These are phyloP conservation scores for Heliconius charithonia DNA, from an alignment of 2,888 invertebrate genomes.

Conservation along the genomic window DNA sequence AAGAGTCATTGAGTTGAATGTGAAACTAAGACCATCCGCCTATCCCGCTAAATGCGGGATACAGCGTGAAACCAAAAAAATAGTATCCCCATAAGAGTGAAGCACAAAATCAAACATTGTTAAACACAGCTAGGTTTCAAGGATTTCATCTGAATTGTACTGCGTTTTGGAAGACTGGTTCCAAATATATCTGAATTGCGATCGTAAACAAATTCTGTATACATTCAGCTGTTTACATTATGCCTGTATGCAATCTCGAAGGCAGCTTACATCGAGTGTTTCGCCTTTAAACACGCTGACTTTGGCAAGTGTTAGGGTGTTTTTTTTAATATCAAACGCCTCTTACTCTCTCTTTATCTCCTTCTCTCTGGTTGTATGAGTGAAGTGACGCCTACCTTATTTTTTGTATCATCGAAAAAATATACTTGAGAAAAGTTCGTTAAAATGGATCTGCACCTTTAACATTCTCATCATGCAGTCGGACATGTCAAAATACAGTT, in stretches of 20 bases:
- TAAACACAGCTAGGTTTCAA: conserved; percentile 15
- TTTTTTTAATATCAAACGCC: background rate
- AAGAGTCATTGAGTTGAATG: too few species aligned
- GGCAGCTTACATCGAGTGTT: conserved; percentile 57
- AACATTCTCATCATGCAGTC: too few species aligned
- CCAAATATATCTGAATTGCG: conserved; percentile 34
- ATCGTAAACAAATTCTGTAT: conserved; percentile 47
- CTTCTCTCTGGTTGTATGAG: too few species aligned
- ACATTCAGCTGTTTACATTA: conserved; percentile 62
- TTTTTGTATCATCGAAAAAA: too few species aligned
- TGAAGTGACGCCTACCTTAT: too few species aligned
- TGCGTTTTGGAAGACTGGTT: conserved; percentile 19
- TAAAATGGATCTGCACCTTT: too few species aligned
- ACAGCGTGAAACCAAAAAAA: background rate
- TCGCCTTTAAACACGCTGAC: conserved; percentile 16
- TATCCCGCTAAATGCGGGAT: background rate
- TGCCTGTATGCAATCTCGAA: conserved; percentile 59
- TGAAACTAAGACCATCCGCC: background rate
- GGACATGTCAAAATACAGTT: too few species aligned
- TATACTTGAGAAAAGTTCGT: too few species aligned
- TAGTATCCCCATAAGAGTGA: background rate
- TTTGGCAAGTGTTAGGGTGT: conserved; percentile 10
- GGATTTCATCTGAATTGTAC: conserved; percentile 16
- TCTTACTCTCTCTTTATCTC: too few species aligned
- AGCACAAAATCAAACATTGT: background rate